Evolutionary conservation across 1,140 invertebrate genomes (phyloP), one percentile per base, ranked within the genome.

Genomic region (Bilobella aurantiaca): DNA sequence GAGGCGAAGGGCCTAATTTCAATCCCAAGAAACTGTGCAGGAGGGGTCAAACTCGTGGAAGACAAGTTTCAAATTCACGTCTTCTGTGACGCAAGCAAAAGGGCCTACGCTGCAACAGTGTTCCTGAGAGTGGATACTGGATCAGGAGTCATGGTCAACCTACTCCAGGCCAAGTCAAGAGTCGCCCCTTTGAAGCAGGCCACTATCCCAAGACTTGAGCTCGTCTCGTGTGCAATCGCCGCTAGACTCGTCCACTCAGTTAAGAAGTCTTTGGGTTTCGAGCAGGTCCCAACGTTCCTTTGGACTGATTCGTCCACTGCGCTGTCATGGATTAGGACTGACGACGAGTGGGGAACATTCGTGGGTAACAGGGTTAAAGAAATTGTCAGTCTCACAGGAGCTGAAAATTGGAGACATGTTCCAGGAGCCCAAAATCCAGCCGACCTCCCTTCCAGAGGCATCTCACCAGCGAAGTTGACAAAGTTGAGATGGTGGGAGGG

Each of bases 271-370:
- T 25, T 67, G 16, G 27, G 28, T 31, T 21, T 42, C 1, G 16
- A 23, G 1, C 5, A 65, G 0, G 27, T 65, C 1, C 14, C 29
- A 0, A 58, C 59, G 0, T 27, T 65, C 23, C 74, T 68, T 58
- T 77, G 75, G 74, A 69, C 73, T 5, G 76, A 77, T 57, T 77
- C 75, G 0, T 67, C 68, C 0, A 74, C 74, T 1, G 72, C 72
- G 3, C 58, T 77, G 25, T 42, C 56, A 3, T 76, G 76, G 74
- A 72, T 77, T 1, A 57, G 60, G 37, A 30, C 34, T 12, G 64
- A 72, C 3, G 68, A 70, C 16, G n/a, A 28, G 14, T 73, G 71
- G 71, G 64, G 37, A 12, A 62, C 63, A 1, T 73, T 72, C 59
- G 69, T 73, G 0, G 3, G n/a, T 1, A 74, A 74, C 49, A 27